phyloP scores from a whole-genome alignment of 2,888 invertebrate genomes.

The Lymantria monacha region DNA sequence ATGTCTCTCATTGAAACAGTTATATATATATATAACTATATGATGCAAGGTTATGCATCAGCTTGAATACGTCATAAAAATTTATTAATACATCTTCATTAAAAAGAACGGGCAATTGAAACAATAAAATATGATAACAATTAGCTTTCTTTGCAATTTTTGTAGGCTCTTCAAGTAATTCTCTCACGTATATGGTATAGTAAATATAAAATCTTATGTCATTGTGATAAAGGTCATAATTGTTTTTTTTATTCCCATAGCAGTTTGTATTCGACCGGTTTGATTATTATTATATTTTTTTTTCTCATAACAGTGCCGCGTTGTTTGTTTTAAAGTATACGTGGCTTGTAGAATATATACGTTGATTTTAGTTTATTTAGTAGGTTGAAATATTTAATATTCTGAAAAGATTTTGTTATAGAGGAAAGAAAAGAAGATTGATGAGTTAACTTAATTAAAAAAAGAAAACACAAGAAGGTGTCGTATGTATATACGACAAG shows the following conservation, averaged over 20 bases:
- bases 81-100: constrained; percentile 10
- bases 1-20: too few species aligned
- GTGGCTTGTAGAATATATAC: not conserved
- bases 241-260: constrained; percentile 11
- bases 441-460: too few species aligned
- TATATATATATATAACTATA: too few species aligned
- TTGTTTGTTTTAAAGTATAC: constrained; percentile 19
- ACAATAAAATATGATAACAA: constrained; percentile 21
- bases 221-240: constrained; percentile 13
- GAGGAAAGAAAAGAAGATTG: too few species aligned
- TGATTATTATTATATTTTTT: constrained; percentile 10
- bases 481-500: too few species aligned
- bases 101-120: constrained; percentile 17
- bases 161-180: not conserved
- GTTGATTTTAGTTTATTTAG: too few species aligned
- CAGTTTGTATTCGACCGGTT: not conserved
- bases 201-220: constrained; percentile 6
- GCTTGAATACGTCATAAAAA: not conserved
- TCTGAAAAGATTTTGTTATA: too few species aligned
- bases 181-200: constrained; percentile 6
- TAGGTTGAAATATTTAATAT: too few species aligned
- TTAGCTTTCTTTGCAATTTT: constrained; percentile 24
- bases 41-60: too few species aligned
- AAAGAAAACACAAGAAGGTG: too few species aligned
- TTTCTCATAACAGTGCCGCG: constrained; percentile 31